phyloP scores from a whole-genome alignment of 1,140 invertebrate species.

The Pseudomyrmex cubaensis region DNA sequence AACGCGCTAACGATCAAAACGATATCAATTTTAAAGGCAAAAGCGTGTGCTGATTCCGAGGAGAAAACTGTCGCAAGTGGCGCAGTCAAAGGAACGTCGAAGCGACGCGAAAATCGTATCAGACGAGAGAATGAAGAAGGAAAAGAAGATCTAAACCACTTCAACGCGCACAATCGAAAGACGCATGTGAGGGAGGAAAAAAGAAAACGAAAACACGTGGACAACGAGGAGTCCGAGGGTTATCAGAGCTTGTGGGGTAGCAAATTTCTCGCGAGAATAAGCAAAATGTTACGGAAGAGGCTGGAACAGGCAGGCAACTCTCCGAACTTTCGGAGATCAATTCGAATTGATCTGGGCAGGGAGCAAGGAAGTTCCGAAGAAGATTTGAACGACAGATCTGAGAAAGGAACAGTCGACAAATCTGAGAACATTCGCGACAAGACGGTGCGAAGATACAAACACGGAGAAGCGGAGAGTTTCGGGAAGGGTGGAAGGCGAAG shows the following conservation, averaged over 20 bases:
- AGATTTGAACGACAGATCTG: too few species aligned
- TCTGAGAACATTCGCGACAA: too few species aligned
- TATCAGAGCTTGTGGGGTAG: not conserved
- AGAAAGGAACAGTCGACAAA: too few species aligned
- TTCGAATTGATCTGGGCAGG: too few species aligned
- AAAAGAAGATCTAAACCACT: not conserved
- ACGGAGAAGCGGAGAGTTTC: too few species aligned
- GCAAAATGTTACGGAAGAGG: too few species aligned
- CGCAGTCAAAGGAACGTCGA: constrained; percentile 17
- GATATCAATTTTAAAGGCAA: constrained; percentile 66
- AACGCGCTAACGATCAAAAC: not conserved
- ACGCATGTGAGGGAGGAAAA: constrained; percentile 4
- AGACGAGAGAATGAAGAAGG: constrained; percentile 38
- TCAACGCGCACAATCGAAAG: not conserved
- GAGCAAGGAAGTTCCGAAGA: too few species aligned
- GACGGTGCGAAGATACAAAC: too few species aligned
- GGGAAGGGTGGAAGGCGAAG: not conserved
- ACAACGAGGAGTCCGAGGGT: not conserved
- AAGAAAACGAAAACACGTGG: not conserved
- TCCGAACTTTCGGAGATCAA: too few species aligned
- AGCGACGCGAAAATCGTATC: not conserved
- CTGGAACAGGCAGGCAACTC: too few species aligned
- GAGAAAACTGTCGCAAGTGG: constrained; percentile 58
- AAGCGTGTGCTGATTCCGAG: constrained; percentile 69
- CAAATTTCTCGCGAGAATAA: too few species aligned